Percentiles rank a stretch among this genome's conserved stretches.
Evolutionary conservation across 2,888 invertebrate genomes (phyloP).

Genomic region (Ramazzottius varieornatus): DNA sequence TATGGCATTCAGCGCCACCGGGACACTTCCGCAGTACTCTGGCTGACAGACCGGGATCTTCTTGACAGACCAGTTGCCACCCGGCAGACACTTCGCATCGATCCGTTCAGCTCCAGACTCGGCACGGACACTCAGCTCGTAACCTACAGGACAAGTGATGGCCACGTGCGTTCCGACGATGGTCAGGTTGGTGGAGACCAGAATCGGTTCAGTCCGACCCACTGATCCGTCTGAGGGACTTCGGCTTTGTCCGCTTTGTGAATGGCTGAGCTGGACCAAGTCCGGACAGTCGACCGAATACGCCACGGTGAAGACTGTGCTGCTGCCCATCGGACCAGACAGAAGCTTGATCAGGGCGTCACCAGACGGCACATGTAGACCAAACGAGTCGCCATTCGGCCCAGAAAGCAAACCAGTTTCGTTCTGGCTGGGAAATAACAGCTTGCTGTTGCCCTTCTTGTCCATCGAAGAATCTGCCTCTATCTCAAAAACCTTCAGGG

Average conservation of each 20-base stretch:
- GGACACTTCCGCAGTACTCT: not conserved
- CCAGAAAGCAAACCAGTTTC: too few relatives aligned
- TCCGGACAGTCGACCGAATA: not conserved
- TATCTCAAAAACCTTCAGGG: not conserved
- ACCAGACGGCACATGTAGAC: not conserved
- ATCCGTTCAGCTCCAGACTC: not conserved
- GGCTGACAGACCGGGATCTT: not conserved
- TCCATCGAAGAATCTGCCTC: too few relatives aligned
- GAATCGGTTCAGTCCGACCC: too few relatives aligned
- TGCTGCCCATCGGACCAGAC: not conserved
- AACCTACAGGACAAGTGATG: not conserved
- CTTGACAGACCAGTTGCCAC: not conserved
- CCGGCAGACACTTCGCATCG: not conserved
- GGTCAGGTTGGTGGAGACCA: not conserved
- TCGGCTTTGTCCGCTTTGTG: too few relatives aligned
- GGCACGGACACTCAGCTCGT: not conserved
- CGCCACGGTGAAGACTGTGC: not conserved
- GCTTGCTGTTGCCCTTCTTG: not conserved
- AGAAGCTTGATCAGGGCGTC: constrained; percentile 2
- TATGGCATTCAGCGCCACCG: not conserved
- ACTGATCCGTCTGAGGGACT: too few relatives aligned
- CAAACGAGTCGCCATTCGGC: not conserved
- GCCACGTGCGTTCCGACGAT: not conserved
- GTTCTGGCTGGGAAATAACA: not conserved
- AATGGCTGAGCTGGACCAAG: not conserved